Conservation (phyloP, 1,140 invertebrate species). For the Heliothis virescens region DNA sequence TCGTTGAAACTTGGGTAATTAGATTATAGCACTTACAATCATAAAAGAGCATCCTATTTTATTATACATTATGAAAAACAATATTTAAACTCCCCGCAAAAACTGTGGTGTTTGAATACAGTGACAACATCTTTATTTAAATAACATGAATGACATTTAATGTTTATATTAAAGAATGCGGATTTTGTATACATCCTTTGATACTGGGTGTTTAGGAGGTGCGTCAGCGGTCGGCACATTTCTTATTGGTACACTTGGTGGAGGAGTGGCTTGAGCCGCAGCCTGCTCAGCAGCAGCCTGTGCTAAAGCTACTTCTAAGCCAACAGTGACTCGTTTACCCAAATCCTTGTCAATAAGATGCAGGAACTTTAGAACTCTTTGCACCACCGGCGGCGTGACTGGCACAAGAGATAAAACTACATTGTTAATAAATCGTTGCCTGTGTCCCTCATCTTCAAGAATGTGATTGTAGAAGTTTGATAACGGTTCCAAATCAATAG, state of each 20-base stretch:
- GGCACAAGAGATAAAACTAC: conserved; percentile 90
- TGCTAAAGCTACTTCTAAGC: neutral
- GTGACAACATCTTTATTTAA: too few species aligned
- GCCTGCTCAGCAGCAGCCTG: neutral
- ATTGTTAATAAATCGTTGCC: conserved; percentile 91
- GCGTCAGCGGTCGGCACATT: neutral
- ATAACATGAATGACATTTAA: neutral
- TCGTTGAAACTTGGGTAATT: too few species aligned
- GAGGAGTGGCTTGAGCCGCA: conserved; percentile 1
- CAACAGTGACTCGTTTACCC: conserved; percentile 74
- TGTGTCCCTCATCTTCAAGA: conserved; percentile 89
- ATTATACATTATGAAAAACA: too few species aligned
- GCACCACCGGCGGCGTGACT: conserved; percentile 92
- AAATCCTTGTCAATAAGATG: conserved; percentile 88
- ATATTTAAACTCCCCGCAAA: too few species aligned
- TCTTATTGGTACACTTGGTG: neutral
- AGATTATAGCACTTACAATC: too few species aligned
- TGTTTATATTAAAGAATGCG: neutral
- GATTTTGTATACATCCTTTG: neutral
- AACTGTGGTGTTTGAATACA: too few species aligned
- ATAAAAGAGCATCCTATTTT: too few species aligned
- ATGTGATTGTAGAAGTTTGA: conserved; percentile 92
- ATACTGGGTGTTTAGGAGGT: neutral
- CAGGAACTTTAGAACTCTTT: conserved; percentile 90
- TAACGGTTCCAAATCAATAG: conserved; percentile 94